Evolutionary conservation across 1,140 invertebrate genomes (phyloP).

Genomic region (Dendroctonus ponderosae): DNA sequence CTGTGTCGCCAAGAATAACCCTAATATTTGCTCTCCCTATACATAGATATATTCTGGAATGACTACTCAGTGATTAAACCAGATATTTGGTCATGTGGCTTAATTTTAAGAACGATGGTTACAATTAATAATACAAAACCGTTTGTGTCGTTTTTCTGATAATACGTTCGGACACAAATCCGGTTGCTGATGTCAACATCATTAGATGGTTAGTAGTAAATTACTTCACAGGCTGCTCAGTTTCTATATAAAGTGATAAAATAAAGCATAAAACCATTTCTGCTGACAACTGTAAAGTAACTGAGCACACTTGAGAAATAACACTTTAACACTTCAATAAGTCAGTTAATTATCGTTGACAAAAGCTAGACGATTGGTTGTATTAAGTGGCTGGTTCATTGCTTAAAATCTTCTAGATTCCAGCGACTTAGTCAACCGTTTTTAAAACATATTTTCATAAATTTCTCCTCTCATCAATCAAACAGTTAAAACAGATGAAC

Average conservation of each 20-base stretch:
- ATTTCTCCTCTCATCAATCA: not conserved
- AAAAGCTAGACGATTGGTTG: constrained; percentile 14
- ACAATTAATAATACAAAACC: constrained; percentile 9
- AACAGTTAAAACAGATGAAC: not conserved
- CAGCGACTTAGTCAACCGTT: constrained; percentile 26
- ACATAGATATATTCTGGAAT: constrained; percentile 25
- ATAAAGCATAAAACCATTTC: too few species aligned
- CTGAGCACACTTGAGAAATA: too few species aligned
- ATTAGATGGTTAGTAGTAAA: not conserved
- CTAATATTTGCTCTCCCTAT: constrained; percentile 28
- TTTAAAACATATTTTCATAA: constrained; percentile 2
- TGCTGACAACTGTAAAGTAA: too few species aligned
- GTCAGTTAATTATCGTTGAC: constrained; percentile 9
- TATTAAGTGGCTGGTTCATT: constrained; percentile 32
- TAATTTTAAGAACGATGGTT: constrained; percentile 29
- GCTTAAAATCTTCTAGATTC: constrained; percentile 3
- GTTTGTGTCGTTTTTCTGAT: constrained; percentile 29
- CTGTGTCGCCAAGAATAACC: constrained; percentile 2
- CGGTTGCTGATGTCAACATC: constrained; percentile 20
- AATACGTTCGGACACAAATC: constrained; percentile 30
- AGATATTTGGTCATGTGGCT: constrained; percentile 24
- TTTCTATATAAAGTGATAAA: not conserved
- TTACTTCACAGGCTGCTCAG: not conserved
- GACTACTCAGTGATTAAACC: constrained; percentile 22
- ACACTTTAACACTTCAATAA: not conserved